Evolutionary conservation across 2,113 vertebrate genomes (phyloP).

Genomic region (Engystomops pustulosus): DNA sequence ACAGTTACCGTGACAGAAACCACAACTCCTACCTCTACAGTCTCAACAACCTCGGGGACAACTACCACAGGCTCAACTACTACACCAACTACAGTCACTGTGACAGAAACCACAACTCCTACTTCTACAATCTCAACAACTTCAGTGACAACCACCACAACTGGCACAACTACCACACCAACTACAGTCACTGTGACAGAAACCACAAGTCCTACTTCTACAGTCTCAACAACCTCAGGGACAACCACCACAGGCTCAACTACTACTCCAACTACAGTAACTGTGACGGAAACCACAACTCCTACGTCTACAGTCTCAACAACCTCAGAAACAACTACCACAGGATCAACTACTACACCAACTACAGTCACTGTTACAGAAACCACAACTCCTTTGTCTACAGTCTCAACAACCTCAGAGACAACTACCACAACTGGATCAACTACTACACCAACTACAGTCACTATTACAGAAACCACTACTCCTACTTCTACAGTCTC

Average conservation of each 20-base stretch:
- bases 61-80: no score
- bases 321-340: background rate
- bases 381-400: background rate
- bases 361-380: background rate
- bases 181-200: background rate
- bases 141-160: no score
- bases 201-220: background rate
- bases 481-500: background rate
- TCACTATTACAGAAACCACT: conserved; percentile 3
- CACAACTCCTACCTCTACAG: no score
- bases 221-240: background rate
- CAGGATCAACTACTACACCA: background rate
- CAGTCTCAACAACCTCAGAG: background rate
- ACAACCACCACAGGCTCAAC: no score
- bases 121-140: no score
- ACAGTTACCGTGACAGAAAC: no score
- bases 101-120: no score
- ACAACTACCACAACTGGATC: background rate
- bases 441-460: background rate
- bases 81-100: no score
- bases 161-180: no score
- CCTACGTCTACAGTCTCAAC: background rate
- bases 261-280: no score
- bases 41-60: no score
- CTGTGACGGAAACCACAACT: background rate